Base-by-base conservation (phyloP, 2,888 invertebrate genomes). In the Leucophenga maculata region DNA sequence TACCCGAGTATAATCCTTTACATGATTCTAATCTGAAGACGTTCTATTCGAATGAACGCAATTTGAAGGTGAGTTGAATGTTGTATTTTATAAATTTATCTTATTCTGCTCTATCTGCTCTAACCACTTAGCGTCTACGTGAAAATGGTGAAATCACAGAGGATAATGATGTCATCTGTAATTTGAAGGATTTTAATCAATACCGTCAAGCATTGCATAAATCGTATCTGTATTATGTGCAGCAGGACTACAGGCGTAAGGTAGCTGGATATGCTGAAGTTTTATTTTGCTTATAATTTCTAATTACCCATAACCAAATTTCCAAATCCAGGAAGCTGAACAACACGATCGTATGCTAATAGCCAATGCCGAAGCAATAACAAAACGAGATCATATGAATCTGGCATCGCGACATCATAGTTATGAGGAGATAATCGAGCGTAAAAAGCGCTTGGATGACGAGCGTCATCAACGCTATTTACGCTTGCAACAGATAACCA, bases 141-240 rank as follows among this genome's bases (percentile, higher is more conserved):
- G 72, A 86, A 13, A 89, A 91, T 4, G 92, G 92, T 1, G 91
- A 89, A 77, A 90, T 92, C 72, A 92, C 92, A 0, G 87, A 89
- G 16, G 89, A 91, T 22, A 91, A 91, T 1, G 89, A 92, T 67
- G 92, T 92, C 0, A 90, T 92, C 1, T 93, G 93, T 81, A 90
- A 91, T 1, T 83, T 92, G 18, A 91, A 91, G 72, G 92, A 92
- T 77, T 93, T 92, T 82, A 93, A 93, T 80, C 90, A 91, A 73
- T 92, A 92, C 86, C 90, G 93, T 68, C 90, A 90, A 74, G 91
- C 91, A 75, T 83, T 93, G 67, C 90, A 91, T 74, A 90, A 90
- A 71, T 89, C 89, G 18, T 90, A 91, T 73, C 89, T 91, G 85
- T 91, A 91, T 69, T 87, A 89, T 67, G 90, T 92, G 69, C 89